Base-by-base conservation (phyloP, 2,113 vertebrate genomes). In the Carlito syrichta region DNA sequence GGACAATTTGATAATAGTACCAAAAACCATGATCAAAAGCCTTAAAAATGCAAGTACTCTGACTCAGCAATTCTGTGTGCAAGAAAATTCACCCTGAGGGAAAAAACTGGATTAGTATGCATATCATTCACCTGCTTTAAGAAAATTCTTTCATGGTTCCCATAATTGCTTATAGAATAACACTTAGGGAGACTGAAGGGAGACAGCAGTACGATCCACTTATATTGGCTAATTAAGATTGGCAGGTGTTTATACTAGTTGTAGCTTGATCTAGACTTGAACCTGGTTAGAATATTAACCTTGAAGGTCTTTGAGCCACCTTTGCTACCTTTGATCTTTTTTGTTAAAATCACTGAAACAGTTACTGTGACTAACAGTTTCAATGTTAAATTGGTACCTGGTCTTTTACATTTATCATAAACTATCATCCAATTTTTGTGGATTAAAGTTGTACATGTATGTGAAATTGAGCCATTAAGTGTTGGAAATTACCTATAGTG, bases 371-470 rank as follows among this genome's bases (percentile, higher is more conserved):
- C 43, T 54, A 82, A 79, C 3, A 77, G 56, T 91, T 97, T 38
- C 81, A 84, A 27, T 94, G 78, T 62, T 68, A 88, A 86, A 16
- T 82, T n/a, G 4, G 23, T 79, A 71, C 54, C 81, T 94, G 68
- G 68, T 60, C 73, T 94, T 91, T 25, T 86, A 81, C 30, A 35
- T 81, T 87, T 96, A 87, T 91, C 48, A 48, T 38, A 96, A 89
- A 85, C 71, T 89, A 85, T 83, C 52, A 97, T 89, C 32, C 63
- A 88, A 95, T 97, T 95, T n/a, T 88, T 96, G 74, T 58, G 43
- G 48, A 68, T 92, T 88, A 96, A 94, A 69, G 87, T 19, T 79
- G 63, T 77, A 81, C 40, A 76, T 66, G 45, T 63, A 4, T 86
- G 30, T 97, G 71, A 94, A 96, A 96, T 66, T 81, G 83, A 91